A percentile compares a stretch with the other conserved stretches of the same genome.
phyloP scores from a whole-genome alignment of 2,113 vertebrate genomes.

The Pollachius pollachius region DNA sequence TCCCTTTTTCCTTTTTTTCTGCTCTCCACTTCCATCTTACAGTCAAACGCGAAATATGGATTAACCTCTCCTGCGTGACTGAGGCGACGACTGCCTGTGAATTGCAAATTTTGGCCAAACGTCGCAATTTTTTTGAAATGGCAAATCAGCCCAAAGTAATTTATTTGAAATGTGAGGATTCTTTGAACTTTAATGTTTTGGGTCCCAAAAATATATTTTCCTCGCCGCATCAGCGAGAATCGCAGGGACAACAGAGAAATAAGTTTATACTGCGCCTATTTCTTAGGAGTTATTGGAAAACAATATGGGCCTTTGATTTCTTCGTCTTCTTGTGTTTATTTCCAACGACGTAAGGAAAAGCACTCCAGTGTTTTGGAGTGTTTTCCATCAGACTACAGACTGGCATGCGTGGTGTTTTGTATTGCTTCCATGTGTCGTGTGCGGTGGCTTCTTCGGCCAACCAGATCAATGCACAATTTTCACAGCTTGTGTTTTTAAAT shows the following conservation, averaged over 20 bases:
- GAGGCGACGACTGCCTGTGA: conserved; percentile 60
- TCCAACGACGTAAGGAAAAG: conserved; percentile 1
- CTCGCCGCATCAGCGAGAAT: conserved; percentile 23
- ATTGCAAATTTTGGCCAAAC: conserved; percentile 68
- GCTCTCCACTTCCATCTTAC: conserved; percentile 55
- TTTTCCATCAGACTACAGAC: conserved; percentile 8
- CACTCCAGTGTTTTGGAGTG: conserved; percentile 12
- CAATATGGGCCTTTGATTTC: conserved; percentile 44
- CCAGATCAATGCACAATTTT: not conserved
- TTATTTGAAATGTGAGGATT: conserved; percentile 60
- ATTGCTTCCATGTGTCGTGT: conserved; percentile 29
- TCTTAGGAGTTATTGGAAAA: conserved; percentile 34
- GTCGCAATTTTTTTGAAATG: conserved; percentile 69
- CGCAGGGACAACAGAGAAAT: not conserved
- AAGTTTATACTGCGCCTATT: conserved; percentile 6
- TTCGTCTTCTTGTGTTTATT: conserved; percentile 14
- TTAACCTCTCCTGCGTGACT: conserved; percentile 67
- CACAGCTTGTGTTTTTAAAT: conserved; percentile 4
- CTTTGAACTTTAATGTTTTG: conserved; percentile 59
- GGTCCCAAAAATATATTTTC: conserved; percentile 49
- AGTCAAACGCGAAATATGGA: conserved; percentile 70
- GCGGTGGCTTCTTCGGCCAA: conserved; percentile 11
- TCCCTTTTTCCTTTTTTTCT: conserved; percentile 15
- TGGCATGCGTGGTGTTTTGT: conserved; percentile 8
- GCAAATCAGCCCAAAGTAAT: conserved; percentile 62